Percentiles rank a stretch among this genome's conserved stretches.
These are phyloP conservation scores for Clanis bilineata DNA, from an alignment of 2,888 invertebrate genomes.

Conservation along the genomic window DNA sequence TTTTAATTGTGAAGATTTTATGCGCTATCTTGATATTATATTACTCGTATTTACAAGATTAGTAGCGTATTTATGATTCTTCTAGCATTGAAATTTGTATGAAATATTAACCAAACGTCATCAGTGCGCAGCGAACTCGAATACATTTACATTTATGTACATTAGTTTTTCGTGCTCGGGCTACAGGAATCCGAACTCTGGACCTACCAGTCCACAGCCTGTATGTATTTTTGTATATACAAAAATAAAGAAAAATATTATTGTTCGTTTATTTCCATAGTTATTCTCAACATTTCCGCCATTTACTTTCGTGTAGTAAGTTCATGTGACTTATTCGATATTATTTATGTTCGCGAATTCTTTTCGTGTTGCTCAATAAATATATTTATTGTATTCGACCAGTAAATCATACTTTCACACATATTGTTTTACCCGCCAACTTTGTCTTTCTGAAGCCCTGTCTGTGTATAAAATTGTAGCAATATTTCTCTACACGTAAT, in stretches of 20 bases:
- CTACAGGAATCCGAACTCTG: too few species aligned
- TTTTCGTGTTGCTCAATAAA: background rate
- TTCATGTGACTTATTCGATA: background rate
- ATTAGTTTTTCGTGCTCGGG: too few species aligned
- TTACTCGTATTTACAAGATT: background rate
- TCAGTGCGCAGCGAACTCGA: too few species aligned
- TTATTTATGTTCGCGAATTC: conserved; percentile 1
- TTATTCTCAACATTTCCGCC: background rate
- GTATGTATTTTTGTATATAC: too few species aligned
- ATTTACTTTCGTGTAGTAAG: background rate
- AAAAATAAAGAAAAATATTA: too few species aligned
- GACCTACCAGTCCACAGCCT: too few species aligned
- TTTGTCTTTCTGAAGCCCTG: background rate
- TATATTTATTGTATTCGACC: background rate
- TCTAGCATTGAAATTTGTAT: too few species aligned
- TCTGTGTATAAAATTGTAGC: background rate
- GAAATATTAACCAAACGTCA: too few species aligned
- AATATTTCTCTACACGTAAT: background rate
- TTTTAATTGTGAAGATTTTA: background rate
- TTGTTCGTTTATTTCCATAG: background rate
- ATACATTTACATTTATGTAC: too few species aligned
- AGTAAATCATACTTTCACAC: conserved; percentile 10
- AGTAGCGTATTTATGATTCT: too few species aligned
- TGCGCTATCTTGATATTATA: background rate
- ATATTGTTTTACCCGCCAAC: conserved; percentile 11